Conservation (phyloP, 2,113 vertebrate species). For the Anser cygnoides region DNA sequence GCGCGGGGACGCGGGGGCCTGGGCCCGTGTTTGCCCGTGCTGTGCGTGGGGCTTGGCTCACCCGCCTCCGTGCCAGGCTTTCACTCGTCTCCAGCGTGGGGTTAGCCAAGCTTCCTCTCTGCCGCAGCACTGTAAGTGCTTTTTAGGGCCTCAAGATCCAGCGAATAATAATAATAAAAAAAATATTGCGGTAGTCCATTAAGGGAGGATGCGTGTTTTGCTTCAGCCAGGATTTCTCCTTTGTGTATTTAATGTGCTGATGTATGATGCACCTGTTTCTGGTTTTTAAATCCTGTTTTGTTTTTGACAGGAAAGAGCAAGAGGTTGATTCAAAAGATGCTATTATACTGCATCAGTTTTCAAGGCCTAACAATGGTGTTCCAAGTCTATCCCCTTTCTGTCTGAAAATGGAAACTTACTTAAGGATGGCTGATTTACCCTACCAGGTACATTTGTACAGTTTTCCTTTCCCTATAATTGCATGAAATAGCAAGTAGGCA, state of each 20-base stretch:
- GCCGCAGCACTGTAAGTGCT: neutral
- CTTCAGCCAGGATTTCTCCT: neutral
- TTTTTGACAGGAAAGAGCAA: constrained; percentile 89
- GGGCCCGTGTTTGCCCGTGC: too few species aligned
- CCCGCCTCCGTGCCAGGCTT: neutral
- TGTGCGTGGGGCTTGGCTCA: neutral
- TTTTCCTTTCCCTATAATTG: neutral
- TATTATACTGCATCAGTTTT: constrained; percentile 98
- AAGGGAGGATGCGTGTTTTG: neutral
- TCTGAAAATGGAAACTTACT: constrained; percentile 96
- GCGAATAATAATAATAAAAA: neutral
- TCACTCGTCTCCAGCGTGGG: neutral
- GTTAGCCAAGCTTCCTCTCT: neutral
- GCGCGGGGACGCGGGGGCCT: neutral
- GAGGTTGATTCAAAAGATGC: constrained; percentile 96
- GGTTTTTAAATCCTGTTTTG: neutral
- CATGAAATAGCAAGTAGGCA: neutral
- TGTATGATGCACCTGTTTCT: neutral
- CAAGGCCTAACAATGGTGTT: constrained; percentile 90
- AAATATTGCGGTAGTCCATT: neutral
- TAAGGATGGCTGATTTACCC: constrained; percentile 96
- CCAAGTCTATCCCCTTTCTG: constrained; percentile 97
- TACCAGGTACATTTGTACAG: constrained; percentile 86
- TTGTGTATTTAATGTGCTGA: neutral
- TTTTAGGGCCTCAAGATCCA: neutral